Evolutionary conservation across 2,888 invertebrate species (phyloP).

Genomic region (Deroplatys truncata): DNA sequence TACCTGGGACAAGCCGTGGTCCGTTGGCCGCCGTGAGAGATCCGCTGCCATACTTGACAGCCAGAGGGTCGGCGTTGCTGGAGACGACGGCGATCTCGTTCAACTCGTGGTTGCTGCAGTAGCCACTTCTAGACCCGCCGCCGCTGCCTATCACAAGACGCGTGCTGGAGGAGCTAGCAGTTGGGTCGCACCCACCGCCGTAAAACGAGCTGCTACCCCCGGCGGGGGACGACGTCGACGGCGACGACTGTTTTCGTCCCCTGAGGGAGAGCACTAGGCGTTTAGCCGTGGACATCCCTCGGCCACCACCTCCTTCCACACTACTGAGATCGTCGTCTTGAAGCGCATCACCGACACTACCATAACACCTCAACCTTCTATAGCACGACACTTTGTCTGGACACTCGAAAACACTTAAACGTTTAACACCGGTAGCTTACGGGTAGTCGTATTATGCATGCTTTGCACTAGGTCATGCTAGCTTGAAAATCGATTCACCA

Average conservation of each 20-base stretch:
- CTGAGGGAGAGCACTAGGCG: slow-evolving; percentile 58
- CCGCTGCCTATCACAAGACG: slow-evolving; percentile 25
- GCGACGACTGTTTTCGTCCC: slow-evolving; percentile 42
- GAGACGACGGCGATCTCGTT: slow-evolving; percentile 67
- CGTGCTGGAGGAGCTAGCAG: slow-evolving; percentile 32
- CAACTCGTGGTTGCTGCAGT: slow-evolving; percentile 53
- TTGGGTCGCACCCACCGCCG: slow-evolving; percentile 34
- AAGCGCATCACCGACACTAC: slow-evolving; percentile 12
- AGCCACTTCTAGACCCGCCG: slow-evolving; percentile 37
- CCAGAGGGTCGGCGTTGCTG: slow-evolving; percentile 51
- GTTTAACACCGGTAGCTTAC: slow-evolving; percentile 5
- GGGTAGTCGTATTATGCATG: neutral
- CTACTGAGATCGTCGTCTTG: neutral
- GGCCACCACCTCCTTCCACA: slow-evolving; percentile 22
- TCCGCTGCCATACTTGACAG: slow-evolving; percentile 56
- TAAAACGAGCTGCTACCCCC: slow-evolving; percentile 35
- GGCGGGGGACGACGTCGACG: slow-evolving; percentile 8
- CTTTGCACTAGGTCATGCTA: neutral
- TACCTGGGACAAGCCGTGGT: slow-evolving; percentile 57
- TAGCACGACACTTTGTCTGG: neutral
- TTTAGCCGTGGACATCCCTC: slow-evolving; percentile 60
- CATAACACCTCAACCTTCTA: neutral
- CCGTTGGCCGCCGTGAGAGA: slow-evolving; percentile 53
- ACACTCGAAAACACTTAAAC: slow-evolving; percentile 6
- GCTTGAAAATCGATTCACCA: neutral